Percentiles rank a stretch among this genome's conserved stretches.
Conservation (phyloP, 2,113 vertebrate species). For the Planiliza haematocheilus region DNA sequence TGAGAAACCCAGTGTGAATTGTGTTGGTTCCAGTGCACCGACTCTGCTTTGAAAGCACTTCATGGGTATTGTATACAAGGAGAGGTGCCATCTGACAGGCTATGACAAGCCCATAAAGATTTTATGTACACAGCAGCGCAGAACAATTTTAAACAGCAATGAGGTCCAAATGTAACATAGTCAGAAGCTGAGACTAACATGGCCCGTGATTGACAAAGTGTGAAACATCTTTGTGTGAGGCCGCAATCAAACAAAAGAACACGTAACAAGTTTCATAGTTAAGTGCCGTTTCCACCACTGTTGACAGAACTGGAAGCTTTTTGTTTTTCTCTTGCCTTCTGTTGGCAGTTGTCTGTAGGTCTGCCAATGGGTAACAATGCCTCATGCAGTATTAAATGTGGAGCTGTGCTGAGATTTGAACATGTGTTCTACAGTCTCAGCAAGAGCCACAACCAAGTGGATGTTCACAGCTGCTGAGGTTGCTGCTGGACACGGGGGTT, state of each 20-base stretch:
- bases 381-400: slow-evolving; percentile 35
- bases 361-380: slow-evolving; percentile 20
- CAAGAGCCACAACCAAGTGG: slow-evolving; percentile 54
- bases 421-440: slow-evolving; percentile 44
- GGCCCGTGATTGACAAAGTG: slow-evolving; percentile 10
- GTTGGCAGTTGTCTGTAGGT: slow-evolving; percentile 11
- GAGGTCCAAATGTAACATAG: slow-evolving; percentile 11
- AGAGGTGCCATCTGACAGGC: slow-evolving; percentile 25
- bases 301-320: slow-evolving; percentile 7
- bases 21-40: slow-evolving; percentile 14
- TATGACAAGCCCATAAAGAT: slow-evolving; percentile 35
- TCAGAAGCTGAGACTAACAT: slow-evolving; percentile 6
- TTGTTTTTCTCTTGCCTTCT: background rate
- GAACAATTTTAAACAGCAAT: slow-evolving; percentile 6
- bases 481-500: slow-evolving; percentile 43
- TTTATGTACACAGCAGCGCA: slow-evolving; percentile 13
- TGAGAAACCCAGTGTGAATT: slow-evolving; percentile 1
- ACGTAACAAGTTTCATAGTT: background rate
- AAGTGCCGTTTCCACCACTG: background rate
- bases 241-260: slow-evolving; percentile 11
- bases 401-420: slow-evolving; percentile 32
- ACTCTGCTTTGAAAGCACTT: slow-evolving; percentile 25
- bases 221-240: slow-evolving; percentile 8
- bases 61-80: slow-evolving; percentile 2
- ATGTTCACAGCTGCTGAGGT: slow-evolving; percentile 57